Evolutionary conservation across 2,113 vertebrate species (phyloP).

Genomic region (Ardeotis arabs): DNA sequence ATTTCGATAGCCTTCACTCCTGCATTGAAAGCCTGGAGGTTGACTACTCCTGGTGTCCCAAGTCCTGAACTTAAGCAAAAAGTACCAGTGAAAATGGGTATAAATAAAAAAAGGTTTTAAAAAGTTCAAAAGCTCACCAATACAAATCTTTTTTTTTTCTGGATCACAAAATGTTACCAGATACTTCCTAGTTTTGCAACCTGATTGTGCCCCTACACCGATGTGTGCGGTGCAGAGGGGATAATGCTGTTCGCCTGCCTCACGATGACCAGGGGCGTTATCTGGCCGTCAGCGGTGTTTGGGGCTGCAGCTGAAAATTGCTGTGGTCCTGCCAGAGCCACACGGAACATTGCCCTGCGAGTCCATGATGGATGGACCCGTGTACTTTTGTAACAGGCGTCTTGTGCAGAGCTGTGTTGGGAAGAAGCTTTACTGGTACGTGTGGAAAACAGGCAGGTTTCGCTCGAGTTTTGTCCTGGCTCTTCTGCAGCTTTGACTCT

Average conservation of each 20-base stretch:
- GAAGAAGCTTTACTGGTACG: not conserved
- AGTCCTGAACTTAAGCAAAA: not conserved
- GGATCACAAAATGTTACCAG: not conserved
- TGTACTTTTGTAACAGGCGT: rapidly evolving
- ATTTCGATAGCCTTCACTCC: not conserved
- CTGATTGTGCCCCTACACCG: not conserved
- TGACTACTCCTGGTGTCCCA: not conserved
- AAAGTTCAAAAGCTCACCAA: not conserved
- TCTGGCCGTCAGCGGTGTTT: rapidly evolving
- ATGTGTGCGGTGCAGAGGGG: rapidly evolving
- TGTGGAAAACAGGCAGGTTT: not conserved
- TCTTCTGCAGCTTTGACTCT: not conserved
- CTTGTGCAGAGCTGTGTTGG: not conserved
- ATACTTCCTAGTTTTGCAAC: not conserved
- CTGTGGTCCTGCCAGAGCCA: not conserved
- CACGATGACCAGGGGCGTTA: not conserved
- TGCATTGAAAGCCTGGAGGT: not conserved
- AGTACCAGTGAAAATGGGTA: constrained; percentile 3
- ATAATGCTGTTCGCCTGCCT: not conserved
- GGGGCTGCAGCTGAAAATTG: not conserved
- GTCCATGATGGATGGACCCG: rapidly evolving
- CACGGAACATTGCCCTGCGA: rapidly evolving
- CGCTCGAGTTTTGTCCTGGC: rapidly evolving
- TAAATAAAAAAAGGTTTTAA: constrained; percentile 52
- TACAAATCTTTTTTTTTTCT: not conserved